A percentile compares a stretch with the other conserved stretches of the same genome.
Conservation (phyloP, 2,888 invertebrate genomes). For the Nymphalis c-album region DNA sequence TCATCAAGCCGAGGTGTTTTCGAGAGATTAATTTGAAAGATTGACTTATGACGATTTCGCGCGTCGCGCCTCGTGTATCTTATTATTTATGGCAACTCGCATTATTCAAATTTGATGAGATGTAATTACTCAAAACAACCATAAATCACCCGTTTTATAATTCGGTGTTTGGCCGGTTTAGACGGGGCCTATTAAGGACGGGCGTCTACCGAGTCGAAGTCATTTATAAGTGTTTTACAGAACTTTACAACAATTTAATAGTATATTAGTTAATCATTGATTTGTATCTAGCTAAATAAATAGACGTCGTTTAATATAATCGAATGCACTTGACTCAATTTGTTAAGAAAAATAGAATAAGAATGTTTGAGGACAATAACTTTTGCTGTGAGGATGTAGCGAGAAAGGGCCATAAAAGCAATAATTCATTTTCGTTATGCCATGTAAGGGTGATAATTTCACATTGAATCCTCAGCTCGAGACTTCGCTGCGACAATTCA, state of each 20-base stretch:
- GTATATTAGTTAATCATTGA: conserved; percentile 30
- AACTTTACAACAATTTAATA: conserved; percentile 65
- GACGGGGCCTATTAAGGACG: conserved; percentile 56
- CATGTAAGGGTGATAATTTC: conserved; percentile 78
- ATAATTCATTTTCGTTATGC: conserved; percentile 81
- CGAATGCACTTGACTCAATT: conserved; percentile 46
- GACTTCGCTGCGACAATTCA: conserved; percentile 72
- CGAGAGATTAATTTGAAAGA: conserved; percentile 71
- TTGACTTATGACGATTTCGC: conserved; percentile 75
- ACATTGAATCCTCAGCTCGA: conserved; percentile 66
- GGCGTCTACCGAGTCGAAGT: conserved; percentile 57
- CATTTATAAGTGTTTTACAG: conserved; percentile 64
- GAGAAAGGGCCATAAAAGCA: conserved; percentile 65
- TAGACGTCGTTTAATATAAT: conserved; percentile 38
- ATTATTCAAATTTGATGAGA: conserved; percentile 81
- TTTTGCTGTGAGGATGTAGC: conserved; percentile 37
- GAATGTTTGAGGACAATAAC: conserved; percentile 37
- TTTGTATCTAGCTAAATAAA: conserved; percentile 23
- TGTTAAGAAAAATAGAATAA: conserved; percentile 41
- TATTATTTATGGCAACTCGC: conserved; percentile 72
- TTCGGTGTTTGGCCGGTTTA: conserved; percentile 65
- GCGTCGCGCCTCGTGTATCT: conserved; percentile 60
- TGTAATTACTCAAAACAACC: conserved; percentile 78
- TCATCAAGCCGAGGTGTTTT: conserved; percentile 70
- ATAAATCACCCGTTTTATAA: conserved; percentile 77